phyloP scores from a whole-genome alignment of 1,140 invertebrate species.

The Hycleus phaleratus region DNA sequence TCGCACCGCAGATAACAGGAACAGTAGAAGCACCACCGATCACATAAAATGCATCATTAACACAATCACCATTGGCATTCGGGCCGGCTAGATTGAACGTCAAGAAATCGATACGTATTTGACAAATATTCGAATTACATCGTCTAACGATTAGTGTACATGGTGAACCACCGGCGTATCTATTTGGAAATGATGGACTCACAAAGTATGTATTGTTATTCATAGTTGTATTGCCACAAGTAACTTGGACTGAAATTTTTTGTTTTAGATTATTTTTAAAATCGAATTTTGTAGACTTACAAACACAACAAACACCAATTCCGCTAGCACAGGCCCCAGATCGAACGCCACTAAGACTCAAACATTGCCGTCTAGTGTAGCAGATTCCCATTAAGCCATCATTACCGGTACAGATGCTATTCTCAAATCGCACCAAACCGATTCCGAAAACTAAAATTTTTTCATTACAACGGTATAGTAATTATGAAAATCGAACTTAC shows the following conservation, averaged over 20 bases:
- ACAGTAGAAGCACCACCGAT: constrained; percentile 55
- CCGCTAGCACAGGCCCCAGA: constrained; percentile 63
- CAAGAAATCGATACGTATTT: constrained; percentile 70
- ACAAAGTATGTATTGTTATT: constrained; percentile 79
- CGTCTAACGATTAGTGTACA: constrained; percentile 63
- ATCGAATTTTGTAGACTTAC: constrained; percentile 48
- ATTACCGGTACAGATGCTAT: constrained; percentile 53
- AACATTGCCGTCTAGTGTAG: constrained; percentile 64
- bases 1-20: constrained; percentile 70
- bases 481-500: neutral
- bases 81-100: constrained; percentile 66
- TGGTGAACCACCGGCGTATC: constrained; percentile 55
- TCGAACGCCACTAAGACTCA: constrained; percentile 57
- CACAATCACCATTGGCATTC: constrained; percentile 61
- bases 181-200: constrained; percentile 61
- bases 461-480: no score
- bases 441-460: constrained; percentile 23
- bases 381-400: constrained; percentile 66
- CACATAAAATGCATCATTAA: constrained; percentile 60
- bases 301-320: constrained; percentile 65
- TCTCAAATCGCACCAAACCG: constrained; percentile 64
- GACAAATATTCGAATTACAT: constrained; percentile 63
- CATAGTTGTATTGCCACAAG: constrained; percentile 58
- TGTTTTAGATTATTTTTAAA: constrained; percentile 1
- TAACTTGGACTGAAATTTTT: constrained; percentile 51